Evolutionary conservation across 2,797 vertebrate genomes (phyloP), one percentile per base, ranked within the genome.

Genomic region (Coreius guichenoti): DNA sequence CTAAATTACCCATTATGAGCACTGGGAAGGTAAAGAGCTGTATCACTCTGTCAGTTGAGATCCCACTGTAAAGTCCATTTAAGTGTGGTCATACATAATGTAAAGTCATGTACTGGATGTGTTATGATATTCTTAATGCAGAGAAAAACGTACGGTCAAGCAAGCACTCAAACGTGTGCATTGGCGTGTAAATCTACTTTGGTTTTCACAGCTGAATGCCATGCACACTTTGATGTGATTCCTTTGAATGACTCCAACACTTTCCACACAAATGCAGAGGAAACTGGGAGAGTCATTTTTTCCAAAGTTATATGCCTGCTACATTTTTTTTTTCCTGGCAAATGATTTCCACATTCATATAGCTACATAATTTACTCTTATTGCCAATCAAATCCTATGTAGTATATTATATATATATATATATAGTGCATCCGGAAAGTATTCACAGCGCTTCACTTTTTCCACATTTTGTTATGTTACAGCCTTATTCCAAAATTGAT

Each of bases 171-270:
- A 68, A 77, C 0, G 4, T 68, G 31, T 49, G 54, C 21, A 39
- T 43, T 77, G 47, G 3, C 72, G 0, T 56, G 82, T 78, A 45
- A 58, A 83, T 26, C 49, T 77, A 75, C 86, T 80, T 74, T 82
- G 80, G 83, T 87, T 87, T 74, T 89, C 65, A 17, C 75, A 75
- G 86, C 84, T 91, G 47, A 77, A 56, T 68, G 33, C 72, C 23
- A 39, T 86, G 69, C 31, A 61, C 83, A 84, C 85, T 87, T 51
- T 82, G 87, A 88, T 73, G 51, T n/a, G 56, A 90, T 90, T 87
- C 47, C 70, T 26, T 74, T 84, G 80, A 87, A 73, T 56, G 69
- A 89, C 81, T 61, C 58, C 74, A 69, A 26, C 68, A 83, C 61
- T 76, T 73, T 73, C 72, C 70, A 82, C 81, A 63, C 31, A 78